Evolutionary conservation across 2,888 invertebrate species (phyloP).

Genomic region (Nymphalis c-album): DNA sequence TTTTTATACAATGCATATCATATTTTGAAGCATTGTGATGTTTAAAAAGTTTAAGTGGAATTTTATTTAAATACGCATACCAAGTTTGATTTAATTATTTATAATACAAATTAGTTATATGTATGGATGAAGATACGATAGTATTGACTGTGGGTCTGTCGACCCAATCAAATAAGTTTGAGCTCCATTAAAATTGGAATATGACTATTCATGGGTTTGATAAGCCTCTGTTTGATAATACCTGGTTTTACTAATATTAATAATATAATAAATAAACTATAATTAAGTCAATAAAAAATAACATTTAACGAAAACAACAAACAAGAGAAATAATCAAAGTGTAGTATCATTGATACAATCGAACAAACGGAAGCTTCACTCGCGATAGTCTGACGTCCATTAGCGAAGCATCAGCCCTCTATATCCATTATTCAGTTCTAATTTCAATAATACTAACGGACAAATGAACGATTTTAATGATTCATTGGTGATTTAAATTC

Average conservation of each 20-base stretch:
- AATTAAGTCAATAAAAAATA: not conserved
- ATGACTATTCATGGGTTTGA: too few relatives aligned
- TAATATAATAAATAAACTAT: too few relatives aligned
- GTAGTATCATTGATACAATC: not conserved
- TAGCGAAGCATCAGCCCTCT: not conserved
- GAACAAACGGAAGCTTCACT: not conserved
- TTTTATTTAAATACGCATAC: not conserved
- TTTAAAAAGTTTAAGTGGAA: conserved; percentile 8
- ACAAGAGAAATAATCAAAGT: not conserved
- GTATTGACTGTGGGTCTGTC: too few relatives aligned
- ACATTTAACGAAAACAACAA: not conserved
- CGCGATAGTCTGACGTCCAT: not conserved
- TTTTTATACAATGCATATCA: too few relatives aligned
- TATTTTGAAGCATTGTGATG: conserved; percentile 1
- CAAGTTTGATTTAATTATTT: not conserved
- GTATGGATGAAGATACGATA: too few relatives aligned
- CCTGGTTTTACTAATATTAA: too few relatives aligned
- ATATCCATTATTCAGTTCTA: conserved; percentile 2
- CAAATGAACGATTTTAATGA: not conserved
- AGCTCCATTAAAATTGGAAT: too few relatives aligned
- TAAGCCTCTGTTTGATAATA: too few relatives aligned
- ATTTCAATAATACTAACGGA: not conserved
- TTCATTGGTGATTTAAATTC: not conserved
- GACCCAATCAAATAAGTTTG: too few relatives aligned
- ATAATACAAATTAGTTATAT: not conserved